phyloP scores from a whole-genome alignment of 2,888 invertebrate species.

The Acanthosepion esculentum region DNA sequence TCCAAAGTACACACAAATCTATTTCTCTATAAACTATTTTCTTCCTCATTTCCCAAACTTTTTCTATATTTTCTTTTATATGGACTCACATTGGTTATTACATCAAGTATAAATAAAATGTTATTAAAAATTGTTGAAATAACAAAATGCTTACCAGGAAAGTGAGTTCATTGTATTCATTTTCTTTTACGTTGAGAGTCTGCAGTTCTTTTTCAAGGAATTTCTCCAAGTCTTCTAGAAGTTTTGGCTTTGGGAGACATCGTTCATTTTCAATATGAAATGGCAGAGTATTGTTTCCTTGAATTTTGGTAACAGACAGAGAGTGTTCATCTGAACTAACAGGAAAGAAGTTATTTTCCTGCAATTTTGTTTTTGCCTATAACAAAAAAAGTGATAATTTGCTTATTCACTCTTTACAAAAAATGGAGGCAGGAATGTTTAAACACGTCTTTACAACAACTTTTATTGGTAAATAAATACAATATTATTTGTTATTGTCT shows the following conservation, averaged over 20 bases:
- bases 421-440: not conserved
- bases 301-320: not conserved
- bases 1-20: too few species aligned
- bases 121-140: too few species aligned
- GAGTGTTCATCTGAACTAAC: not conserved
- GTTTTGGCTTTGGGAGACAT: constrained; percentile 73
- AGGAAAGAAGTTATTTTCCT: not conserved
- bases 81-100: too few species aligned
- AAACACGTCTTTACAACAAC: not conserved
- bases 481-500: too few species aligned
- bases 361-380: not conserved
- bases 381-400: not conserved
- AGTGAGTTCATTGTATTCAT: constrained; percentile 72
- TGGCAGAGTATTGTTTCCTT: not conserved
- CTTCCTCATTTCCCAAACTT: too few species aligned
- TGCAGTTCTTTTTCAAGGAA: constrained; percentile 73
- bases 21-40: too few species aligned
- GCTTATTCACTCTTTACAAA: not conserved
- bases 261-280: constrained; percentile 66
- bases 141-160: constrained; percentile 64
- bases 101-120: too few species aligned
- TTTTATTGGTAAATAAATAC: too few species aligned
- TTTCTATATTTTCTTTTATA: too few species aligned
- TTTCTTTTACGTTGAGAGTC: constrained; percentile 69
- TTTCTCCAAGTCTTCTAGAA: constrained; percentile 73